phyloP scores from a whole-genome alignment of 2,113 vertebrate genomes.

The cattle (Bos taurus) region DNA sequence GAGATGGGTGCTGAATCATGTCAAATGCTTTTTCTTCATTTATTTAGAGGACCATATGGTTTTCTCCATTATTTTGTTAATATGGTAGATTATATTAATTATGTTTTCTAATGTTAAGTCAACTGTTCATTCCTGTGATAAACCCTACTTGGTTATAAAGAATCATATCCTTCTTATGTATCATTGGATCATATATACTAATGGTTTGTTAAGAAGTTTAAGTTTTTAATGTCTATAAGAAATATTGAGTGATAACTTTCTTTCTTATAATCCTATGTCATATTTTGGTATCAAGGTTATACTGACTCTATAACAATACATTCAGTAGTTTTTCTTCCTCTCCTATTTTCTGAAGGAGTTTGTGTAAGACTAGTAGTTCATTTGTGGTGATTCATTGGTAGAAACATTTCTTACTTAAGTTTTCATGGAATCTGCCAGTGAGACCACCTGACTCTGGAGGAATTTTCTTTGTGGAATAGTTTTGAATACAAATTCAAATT shows the following conservation, averaged over 20 bases:
- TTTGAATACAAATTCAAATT: not conserved
- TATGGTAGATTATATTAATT: not conserved
- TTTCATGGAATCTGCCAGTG: not conserved
- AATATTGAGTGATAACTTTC: not conserved
- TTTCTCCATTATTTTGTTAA: not conserved
- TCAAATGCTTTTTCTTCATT: not conserved
- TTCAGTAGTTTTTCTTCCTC: not conserved
- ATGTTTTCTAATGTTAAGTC: conserved; percentile 16
- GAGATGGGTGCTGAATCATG: not conserved
- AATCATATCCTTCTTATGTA: not conserved
- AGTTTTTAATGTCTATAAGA: not conserved
- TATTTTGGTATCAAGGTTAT: not conserved
- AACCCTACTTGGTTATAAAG: not conserved
- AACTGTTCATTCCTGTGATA: not conserved
- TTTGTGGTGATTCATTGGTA: not conserved
- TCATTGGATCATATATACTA: not conserved
- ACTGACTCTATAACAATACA: not conserved
- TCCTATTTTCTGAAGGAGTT: not conserved
- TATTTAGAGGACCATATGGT: not conserved
- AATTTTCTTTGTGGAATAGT: not conserved
- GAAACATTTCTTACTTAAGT: not conserved
- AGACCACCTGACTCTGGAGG: not conserved
- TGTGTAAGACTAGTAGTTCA: not conserved
- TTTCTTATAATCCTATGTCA: not conserved
- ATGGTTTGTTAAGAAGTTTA: not conserved